These are phyloP conservation scores for Halocaridina rubra DNA, from an alignment of 2,888 invertebrate genomes.

Conservation along the genomic window DNA sequence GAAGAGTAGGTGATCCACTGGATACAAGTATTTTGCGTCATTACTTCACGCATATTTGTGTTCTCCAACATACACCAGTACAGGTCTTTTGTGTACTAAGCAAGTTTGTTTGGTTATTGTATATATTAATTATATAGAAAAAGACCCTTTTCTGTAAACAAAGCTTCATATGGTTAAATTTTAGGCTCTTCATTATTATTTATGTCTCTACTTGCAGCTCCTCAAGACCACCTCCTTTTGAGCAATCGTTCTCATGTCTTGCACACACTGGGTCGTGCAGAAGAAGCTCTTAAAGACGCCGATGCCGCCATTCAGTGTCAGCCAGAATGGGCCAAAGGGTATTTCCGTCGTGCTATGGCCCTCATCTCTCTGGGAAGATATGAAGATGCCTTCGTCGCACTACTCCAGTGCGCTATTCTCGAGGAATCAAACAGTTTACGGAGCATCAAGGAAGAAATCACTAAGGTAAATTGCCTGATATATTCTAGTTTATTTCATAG, in stretches of 20 bases:
- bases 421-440: slow-evolving; percentile 67
- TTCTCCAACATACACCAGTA: too few relatives aligned
- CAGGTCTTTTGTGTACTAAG: too few relatives aligned
- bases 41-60: too few relatives aligned
- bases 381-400: slow-evolving; percentile 74
- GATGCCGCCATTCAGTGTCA: slow-evolving; percentile 75
- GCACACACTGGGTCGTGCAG: slow-evolving; percentile 74
- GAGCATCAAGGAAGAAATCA: slow-evolving; percentile 40
- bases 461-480: slow-evolving; percentile 34
- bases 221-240: slow-evolving; percentile 75
- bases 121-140: too few relatives aligned
- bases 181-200: too few relatives aligned
- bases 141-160: too few relatives aligned
- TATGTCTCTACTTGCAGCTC: too few relatives aligned
- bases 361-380: slow-evolving; percentile 72
- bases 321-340: slow-evolving; percentile 79
- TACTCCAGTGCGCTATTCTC: slow-evolving; percentile 73
- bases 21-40: too few relatives aligned
- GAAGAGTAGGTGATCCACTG: too few relatives aligned
- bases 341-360: slow-evolving; percentile 73
- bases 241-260: slow-evolving; percentile 77
- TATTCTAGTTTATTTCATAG: too few relatives aligned
- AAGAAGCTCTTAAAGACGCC: slow-evolving; percentile 77
- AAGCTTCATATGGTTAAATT: too few relatives aligned
- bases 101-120: too few relatives aligned